Base-by-base conservation (phyloP, 1,140 invertebrate species). In the Drepana arcuata region DNA sequence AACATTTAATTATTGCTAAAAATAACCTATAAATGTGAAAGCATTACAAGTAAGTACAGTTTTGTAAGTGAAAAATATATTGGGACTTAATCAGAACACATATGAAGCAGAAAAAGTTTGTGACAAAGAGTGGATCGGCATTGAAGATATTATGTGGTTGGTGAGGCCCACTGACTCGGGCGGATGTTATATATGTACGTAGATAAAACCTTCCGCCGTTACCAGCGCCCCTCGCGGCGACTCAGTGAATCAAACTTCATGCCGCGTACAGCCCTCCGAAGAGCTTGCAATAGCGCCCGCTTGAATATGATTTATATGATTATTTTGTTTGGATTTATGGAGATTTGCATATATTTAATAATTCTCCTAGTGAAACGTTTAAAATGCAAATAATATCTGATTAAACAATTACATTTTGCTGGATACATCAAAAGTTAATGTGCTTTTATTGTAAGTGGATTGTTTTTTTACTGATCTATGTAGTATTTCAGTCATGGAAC, bases 171-270 rank as follows among this genome's bases (percentile, higher is more conserved):
- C 82, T 38, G 53, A 58, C 55, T 68, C 56, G 74, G 57, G 62
- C 75, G 75, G 75, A 80, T 80, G 72, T 77, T 71, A 67, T 78
- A 77, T 77, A 78, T 68, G 64, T 81, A 78, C 70, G 71, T 78
- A 80, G 75, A 75, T 80, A 75, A 80, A 81, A 81, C 77, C 77
- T 81, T 81, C 77, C 77, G 77, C 73, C 72, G 72, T 57, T 35
- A 29, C 15, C 63, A 69, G 70, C 77, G 73, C 77, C 52, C 49
- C 77, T 57, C 14, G 66, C 37, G 77, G 72, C 55, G 54, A 52
- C 59, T 58, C 48, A 60, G 52, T 44, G 56, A 72, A 77, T 64
- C 62, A 34, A 42, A 42, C 72, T 81, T 81, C 77, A 81, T 79
- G 75, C 60, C 51, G 61, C 43, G 63, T 78, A 81, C 72, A 70